phyloP scores from a whole-genome alignment of 2,797 vertebrate genomes.

The Phrynocephalus vlangalii region DNA sequence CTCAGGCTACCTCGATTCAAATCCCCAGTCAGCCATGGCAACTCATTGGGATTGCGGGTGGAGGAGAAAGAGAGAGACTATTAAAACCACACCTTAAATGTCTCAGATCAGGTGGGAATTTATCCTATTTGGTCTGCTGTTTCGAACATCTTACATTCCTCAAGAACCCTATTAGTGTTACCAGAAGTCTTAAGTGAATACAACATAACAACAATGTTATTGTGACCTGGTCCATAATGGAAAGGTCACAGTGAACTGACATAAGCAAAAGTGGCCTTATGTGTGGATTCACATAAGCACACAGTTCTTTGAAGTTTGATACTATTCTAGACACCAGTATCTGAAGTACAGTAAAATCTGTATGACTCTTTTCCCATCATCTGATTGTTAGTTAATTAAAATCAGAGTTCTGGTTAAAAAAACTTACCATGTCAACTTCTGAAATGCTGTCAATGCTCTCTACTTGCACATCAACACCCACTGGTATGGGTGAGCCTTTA shows the following conservation, averaged over 20 bases:
- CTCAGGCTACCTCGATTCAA: no score
- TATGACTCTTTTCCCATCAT: neutral
- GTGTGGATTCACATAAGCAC: neutral
- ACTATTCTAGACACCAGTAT: neutral
- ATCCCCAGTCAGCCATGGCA: no score
- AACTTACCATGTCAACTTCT: constrained; percentile 92
- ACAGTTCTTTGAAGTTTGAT: neutral
- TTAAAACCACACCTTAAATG: no score
- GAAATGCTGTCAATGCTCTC: constrained; percentile 96
- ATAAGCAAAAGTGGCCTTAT: neutral
- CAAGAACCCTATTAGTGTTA: no score
- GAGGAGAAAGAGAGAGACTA: no score
- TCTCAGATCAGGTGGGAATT: no score
- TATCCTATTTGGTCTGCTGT: no score
- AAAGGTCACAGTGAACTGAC: neutral
- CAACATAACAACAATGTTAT: neutral
- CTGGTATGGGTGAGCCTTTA: constrained; percentile 88
- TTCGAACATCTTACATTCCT: no score
- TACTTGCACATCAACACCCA: constrained; percentile 91
- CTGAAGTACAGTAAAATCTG: neutral
- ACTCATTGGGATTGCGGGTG: no score
- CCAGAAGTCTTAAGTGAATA: no score
- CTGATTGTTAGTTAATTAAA: constrained; percentile 26
- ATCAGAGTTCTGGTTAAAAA: constrained; percentile 12
- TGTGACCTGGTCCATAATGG: neutral